Evolutionary conservation across 1,140 invertebrate genomes (phyloP).

Genomic region (Nylanderia fulva): DNA sequence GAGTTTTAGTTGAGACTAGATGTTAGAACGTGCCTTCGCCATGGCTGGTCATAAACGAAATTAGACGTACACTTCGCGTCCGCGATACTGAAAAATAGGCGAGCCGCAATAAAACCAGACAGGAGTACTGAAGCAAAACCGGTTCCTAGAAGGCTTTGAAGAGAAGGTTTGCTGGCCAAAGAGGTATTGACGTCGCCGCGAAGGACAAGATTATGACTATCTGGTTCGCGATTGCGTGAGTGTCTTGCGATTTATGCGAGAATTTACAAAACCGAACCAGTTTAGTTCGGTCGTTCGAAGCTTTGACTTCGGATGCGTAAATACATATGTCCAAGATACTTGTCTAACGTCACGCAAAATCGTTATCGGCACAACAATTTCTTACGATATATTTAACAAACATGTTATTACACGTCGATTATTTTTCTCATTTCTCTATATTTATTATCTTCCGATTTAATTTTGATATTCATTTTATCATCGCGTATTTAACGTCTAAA

Average conservation of each 20-base stretch:
- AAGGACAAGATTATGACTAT: conserved; percentile 59
- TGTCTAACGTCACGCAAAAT: neutral
- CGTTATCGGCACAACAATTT: neutral
- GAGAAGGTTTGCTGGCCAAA: conserved; percentile 45
- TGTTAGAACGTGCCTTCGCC: neutral
- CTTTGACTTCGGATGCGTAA: neutral
- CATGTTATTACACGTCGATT: neutral
- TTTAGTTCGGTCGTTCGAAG: neutral
- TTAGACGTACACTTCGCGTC: conserved; percentile 39
- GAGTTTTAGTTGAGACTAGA: neutral
- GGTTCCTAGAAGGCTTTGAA: conserved; percentile 59
- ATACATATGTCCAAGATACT: neutral
- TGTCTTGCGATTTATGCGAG: conserved; percentile 37
- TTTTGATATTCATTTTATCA: neutral
- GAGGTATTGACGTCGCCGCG: conserved; percentile 46
- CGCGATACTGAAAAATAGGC: conserved; percentile 55
- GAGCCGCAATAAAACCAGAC: conserved; percentile 53
- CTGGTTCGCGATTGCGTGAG: conserved; percentile 51
- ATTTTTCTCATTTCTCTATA: neutral
- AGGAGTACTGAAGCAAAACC: conserved; percentile 43
- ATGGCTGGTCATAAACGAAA: conserved; percentile 33
- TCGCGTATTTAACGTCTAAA: too few species aligned
- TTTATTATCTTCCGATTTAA: neutral
- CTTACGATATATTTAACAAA: neutral
- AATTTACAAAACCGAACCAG: conserved; percentile 33